Percentiles rank a stretch among this genome's conserved stretches.
Evolutionary conservation across 1,140 invertebrate genomes (phyloP).

Genomic region (Conus betulinus): DNA sequence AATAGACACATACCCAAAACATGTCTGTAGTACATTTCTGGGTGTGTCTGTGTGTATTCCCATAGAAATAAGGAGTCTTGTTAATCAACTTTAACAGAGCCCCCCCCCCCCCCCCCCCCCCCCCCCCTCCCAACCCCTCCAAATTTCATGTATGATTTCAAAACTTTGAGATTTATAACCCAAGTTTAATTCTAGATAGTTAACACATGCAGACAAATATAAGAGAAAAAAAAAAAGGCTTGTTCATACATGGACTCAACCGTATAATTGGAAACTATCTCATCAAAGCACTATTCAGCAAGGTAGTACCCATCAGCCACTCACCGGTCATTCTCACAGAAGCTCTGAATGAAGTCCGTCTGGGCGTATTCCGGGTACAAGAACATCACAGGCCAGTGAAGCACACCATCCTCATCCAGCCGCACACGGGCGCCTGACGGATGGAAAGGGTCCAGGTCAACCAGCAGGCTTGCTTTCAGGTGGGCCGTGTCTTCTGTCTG

Average conservation of each 20-base stretch:
- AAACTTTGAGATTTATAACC: not conserved
- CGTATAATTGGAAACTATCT: no score
- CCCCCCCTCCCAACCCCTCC: no score
- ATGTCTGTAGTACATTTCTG: no score
- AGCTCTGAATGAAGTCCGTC: conserved; percentile 78
- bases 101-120: no score
- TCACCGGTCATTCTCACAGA: conserved; percentile 84
- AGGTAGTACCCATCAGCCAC: not conserved
- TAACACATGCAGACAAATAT: no score
- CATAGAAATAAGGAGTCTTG: no score
- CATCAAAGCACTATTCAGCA: not conserved
- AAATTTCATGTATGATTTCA: not conserved
- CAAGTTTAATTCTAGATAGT: no score
- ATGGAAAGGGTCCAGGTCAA: conserved; percentile 61
- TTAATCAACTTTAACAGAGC: no score
- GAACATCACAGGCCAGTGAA: conserved; percentile 89
- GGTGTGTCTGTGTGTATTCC: no score
- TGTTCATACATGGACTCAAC: no score
- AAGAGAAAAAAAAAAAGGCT: no score
- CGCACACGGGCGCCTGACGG: conserved; percentile 78
- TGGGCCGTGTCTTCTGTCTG: conserved; percentile 11
- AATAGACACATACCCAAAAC: no score
- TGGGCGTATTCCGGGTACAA: conserved; percentile 85
- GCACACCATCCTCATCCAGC: conserved; percentile 78
- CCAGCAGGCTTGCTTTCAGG: conserved; percentile 72